These are phyloP conservation scores for Cebus imitator DNA, from an alignment of 2,113 vertebrate genomes.

Conservation along the genomic window DNA sequence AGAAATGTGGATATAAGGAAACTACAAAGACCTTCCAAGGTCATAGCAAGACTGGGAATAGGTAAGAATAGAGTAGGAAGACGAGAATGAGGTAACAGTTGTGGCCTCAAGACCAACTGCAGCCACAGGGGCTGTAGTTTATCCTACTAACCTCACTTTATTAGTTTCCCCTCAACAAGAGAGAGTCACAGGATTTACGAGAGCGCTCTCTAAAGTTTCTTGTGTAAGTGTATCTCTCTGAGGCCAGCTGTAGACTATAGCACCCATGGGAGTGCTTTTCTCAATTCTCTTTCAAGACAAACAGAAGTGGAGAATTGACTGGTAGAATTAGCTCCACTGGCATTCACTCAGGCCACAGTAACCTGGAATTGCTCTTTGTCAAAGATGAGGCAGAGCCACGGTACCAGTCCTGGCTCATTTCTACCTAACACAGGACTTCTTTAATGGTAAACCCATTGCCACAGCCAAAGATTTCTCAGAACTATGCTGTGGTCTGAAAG, in stretches of 20 bases:
- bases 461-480: not conserved
- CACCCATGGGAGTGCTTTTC: not conserved
- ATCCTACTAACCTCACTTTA: not conserved
- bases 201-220: not conserved
- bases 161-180: not conserved
- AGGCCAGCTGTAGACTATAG: not conserved
- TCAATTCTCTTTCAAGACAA: not conserved
- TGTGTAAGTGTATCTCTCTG: not conserved
- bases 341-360: not conserved
- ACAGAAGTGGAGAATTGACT: not conserved
- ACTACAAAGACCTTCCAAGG: not conserved
- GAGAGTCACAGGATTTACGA: not conserved
- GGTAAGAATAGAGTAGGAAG: not conserved
- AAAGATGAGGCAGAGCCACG: not conserved
- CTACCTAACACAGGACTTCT: not conserved
- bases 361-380: not conserved
- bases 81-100: not conserved
- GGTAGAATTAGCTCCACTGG: not conserved
- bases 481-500: not conserved
- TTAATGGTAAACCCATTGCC: not conserved
- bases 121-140: not conserved
- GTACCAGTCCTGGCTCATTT: not conserved
- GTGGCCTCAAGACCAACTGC: not conserved
- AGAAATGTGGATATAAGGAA: not conserved
- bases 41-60: not conserved